These are phyloP conservation scores for Cacatua alba DNA, from an alignment of 2,113 vertebrate species.

Conservation along the genomic window DNA sequence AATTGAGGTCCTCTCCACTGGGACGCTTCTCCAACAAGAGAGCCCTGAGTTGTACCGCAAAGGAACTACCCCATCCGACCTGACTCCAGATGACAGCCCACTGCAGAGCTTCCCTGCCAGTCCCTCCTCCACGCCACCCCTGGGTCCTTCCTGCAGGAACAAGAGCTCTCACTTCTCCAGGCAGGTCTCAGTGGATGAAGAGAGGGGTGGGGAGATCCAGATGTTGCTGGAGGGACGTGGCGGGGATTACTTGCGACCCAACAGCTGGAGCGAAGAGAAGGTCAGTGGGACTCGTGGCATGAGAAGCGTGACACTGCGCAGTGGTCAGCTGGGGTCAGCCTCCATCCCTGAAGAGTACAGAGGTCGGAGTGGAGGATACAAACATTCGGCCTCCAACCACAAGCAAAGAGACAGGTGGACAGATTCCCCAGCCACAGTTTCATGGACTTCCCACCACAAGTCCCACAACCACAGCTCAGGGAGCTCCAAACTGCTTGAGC, in stretches of 20 bases:
- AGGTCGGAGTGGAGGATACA: conserved; percentile 83
- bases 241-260: conserved; percentile 78
- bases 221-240: conserved; percentile 83
- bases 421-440: conserved; percentile 80
- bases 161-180: too few relatives aligned
- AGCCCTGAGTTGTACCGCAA: too few relatives aligned
- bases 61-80: too few relatives aligned
- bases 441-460: conserved; percentile 89
- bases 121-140: too few relatives aligned
- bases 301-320: conserved; percentile 72
- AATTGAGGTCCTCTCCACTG: too few relatives aligned
- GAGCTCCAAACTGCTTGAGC: conserved; percentile 85
- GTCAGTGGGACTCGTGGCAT: conserved; percentile 40
- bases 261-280: conserved; percentile 88
- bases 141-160: too few relatives aligned
- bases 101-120: too few relatives aligned
- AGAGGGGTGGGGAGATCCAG: too few relatives aligned
- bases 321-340: conserved; percentile 78
- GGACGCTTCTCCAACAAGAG: too few relatives aligned
- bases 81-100: too few relatives aligned
- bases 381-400: conserved; percentile 86
- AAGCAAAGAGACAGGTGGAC: conserved; percentile 89
- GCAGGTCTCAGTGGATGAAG: too few relatives aligned
- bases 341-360: conserved; percentile 85
- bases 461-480: conserved; percentile 86